phyloP scores from a whole-genome alignment of 2,888 invertebrate species.

The Gandaritis pyraliata region DNA sequence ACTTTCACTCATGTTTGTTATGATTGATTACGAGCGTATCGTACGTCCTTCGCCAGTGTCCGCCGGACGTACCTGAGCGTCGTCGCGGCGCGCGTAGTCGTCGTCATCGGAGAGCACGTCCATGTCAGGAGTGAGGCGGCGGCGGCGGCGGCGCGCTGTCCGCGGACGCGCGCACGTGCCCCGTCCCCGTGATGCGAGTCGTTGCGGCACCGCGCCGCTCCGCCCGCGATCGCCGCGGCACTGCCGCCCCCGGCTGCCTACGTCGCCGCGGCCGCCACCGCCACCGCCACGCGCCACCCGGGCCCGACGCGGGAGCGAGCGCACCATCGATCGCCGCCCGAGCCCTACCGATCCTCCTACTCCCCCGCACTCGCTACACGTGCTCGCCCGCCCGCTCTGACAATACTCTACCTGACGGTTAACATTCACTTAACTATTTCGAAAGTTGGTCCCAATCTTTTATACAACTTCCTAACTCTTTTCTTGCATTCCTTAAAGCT shows the following conservation, averaged over 20 bases:
- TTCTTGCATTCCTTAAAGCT: not conserved
- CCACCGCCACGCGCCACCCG: slow-evolving; percentile 60
- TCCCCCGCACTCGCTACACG: slow-evolving; percentile 51
- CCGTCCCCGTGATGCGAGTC: slow-evolving; percentile 71
- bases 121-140: slow-evolving; percentile 65
- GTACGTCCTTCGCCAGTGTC: slow-evolving; percentile 20
- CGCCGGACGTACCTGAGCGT: slow-evolving; percentile 71
- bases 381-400: slow-evolving; percentile 52
- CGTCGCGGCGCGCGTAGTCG: slow-evolving; percentile 76
- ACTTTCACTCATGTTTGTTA: slow-evolving; percentile 37
- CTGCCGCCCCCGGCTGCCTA: slow-evolving; percentile 60
- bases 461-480: not conserved
- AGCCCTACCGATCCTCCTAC: slow-evolving; percentile 41
- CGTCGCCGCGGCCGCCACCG: slow-evolving; percentile 52
- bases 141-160: slow-evolving; percentile 66
- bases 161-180: slow-evolving; percentile 73
- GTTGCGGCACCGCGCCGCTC: slow-evolving; percentile 76
- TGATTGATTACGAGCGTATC: slow-evolving; percentile 30
- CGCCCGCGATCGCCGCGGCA: slow-evolving; percentile 79
- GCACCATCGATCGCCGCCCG: slow-evolving; percentile 70
- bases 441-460: slow-evolving; percentile 10
- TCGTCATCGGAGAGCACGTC: slow-evolving; percentile 83
- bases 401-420: slow-evolving; percentile 8
- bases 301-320: slow-evolving; percentile 27
- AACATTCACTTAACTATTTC: slow-evolving; percentile 23